A percentile compares a stretch with the other conserved stretches of the same genome.
These are phyloP conservation scores for Alectoris magna DNA, from an alignment of 2,797 vertebrate species.

Conservation along the genomic window DNA sequence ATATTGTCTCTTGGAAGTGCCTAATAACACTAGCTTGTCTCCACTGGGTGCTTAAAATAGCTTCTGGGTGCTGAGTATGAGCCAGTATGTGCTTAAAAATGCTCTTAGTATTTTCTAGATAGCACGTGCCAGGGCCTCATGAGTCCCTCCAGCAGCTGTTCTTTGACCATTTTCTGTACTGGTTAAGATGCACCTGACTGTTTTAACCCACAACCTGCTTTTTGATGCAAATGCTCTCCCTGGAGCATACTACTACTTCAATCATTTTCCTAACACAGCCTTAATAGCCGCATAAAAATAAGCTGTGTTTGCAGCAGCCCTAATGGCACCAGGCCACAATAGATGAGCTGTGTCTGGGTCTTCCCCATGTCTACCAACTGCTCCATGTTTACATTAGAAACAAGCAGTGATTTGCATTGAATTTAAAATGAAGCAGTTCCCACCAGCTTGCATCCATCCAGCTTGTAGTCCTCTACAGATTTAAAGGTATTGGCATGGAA, in stretches of 20 bases:
- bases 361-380: not conserved
- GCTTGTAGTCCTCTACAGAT: not conserved
- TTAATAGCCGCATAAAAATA: slow-evolving; percentile 2
- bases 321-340: not conserved
- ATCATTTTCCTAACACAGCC: not conserved
- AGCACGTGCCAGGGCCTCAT: not conserved
- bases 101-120: slow-evolving; percentile 2
- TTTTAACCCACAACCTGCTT: not conserved
- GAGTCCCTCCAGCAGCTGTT: slow-evolving; percentile 21
- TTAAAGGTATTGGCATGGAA: not conserved
- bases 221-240: not conserved
- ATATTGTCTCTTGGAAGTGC: slow-evolving; percentile 9
- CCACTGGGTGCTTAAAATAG: slow-evolving; percentile 31
- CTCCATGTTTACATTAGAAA: not conserved
- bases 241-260: not conserved
- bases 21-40: slow-evolving; percentile 16
- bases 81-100: not conserved
- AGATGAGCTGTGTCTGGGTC: not conserved
- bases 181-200: not conserved
- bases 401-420: not conserved
- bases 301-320: not conserved
- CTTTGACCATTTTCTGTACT: not conserved
- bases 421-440: not conserved
- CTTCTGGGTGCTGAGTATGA: slow-evolving; percentile 21
- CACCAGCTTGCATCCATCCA: not conserved